phyloP scores from a whole-genome alignment of 2,797 vertebrate genomes.

The Halcyon smyrnensis region DNA sequence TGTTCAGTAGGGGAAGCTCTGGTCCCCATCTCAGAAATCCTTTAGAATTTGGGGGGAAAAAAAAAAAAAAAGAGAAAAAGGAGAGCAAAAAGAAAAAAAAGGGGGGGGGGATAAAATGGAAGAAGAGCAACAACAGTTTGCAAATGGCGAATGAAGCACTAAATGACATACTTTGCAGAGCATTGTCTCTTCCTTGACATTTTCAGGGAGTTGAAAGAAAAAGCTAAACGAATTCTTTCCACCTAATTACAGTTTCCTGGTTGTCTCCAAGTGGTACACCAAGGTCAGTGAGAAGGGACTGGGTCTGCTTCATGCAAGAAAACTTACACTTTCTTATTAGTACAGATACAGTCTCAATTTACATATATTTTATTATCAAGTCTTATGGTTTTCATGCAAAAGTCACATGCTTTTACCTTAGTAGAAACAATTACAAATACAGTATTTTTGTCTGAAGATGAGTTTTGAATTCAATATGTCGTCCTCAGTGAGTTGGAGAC shows the following conservation, averaged over 20 bases:
- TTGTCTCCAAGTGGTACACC: background rate
- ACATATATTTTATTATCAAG: background rate
- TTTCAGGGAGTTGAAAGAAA: background rate
- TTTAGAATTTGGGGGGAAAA: too few species aligned
- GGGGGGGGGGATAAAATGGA: background rate
- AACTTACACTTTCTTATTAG: background rate
- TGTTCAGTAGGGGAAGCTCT: background rate
- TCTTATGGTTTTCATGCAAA: background rate
- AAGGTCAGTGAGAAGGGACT: background rate
- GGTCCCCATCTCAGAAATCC: background rate
- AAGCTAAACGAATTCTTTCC: background rate
- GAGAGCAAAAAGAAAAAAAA: too few species aligned
- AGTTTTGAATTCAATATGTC: fast-evolving
- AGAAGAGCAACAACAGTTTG: background rate
- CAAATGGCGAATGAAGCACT: background rate
- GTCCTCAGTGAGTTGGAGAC: background rate
- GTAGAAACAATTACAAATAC: background rate
- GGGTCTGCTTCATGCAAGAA: background rate
- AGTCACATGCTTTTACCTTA: background rate
- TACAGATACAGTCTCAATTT: background rate
- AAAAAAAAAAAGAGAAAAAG: too few species aligned
- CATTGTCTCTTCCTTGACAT: fast-evolving
- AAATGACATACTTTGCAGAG: background rate
- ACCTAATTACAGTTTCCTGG: background rate
- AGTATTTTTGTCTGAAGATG: background rate